Percentiles rank a stretch among this genome's conserved stretches.
phyloP scores from a whole-genome alignment of 2,797 vertebrate genomes.

The Enteromius paludinosus region DNA sequence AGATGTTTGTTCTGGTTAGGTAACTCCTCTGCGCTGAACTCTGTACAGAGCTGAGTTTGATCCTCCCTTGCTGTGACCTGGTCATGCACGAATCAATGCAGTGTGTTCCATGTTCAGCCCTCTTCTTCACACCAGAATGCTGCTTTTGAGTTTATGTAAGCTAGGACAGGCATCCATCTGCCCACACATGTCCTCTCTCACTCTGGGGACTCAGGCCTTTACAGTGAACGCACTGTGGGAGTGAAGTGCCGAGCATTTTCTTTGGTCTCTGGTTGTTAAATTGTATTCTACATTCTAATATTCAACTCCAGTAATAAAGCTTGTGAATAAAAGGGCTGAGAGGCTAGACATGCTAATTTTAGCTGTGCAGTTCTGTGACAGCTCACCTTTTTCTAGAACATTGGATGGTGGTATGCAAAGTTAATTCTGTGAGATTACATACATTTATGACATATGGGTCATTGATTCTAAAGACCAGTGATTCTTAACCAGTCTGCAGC shows the following conservation, averaged over 20 bases:
- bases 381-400: not conserved
- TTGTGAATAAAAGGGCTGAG: constrained; percentile 11
- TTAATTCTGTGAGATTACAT: not conserved
- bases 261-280: constrained; percentile 37
- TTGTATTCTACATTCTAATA: constrained; percentile 22
- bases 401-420: not conserved
- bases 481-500: not conserved
- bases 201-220: constrained; percentile 57
- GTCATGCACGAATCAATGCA: constrained; percentile 69
- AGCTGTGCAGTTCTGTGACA: not conserved
- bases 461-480: constrained; percentile 1
- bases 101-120: constrained; percentile 57
- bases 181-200: constrained; percentile 58
- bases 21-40: constrained; percentile 57
- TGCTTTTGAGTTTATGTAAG: constrained; percentile 72
- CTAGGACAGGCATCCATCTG: constrained; percentile 68
- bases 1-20: constrained; percentile 57
- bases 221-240: constrained; percentile 41
- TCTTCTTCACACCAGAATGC: constrained; percentile 60
- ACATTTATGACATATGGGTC: not conserved
- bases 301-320: constrained; percentile 13
- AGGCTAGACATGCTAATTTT: constrained; percentile 32
- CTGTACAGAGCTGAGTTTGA: constrained; percentile 54
- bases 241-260: constrained; percentile 28
- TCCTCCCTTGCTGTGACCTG: constrained; percentile 58